Conservation (phyloP, 2,797 vertebrate species). For the Harpagifer antarcticus region DNA sequence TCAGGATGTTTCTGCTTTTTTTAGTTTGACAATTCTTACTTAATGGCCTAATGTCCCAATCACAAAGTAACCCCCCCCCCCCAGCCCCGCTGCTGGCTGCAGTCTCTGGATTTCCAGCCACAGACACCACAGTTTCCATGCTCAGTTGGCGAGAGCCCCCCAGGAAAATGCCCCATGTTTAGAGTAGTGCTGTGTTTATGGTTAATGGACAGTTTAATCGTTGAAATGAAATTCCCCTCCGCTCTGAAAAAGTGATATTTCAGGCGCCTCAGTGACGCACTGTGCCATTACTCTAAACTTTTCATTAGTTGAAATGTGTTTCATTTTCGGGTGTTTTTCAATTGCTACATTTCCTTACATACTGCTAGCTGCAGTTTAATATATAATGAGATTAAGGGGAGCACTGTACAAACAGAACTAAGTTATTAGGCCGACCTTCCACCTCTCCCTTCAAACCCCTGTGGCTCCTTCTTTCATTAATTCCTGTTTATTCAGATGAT, state of each 20-base stretch:
- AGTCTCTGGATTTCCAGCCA: constrained; percentile 64
- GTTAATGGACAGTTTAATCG: constrained; percentile 66
- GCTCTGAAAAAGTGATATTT: constrained; percentile 47
- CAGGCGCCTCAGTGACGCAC: constrained; percentile 55
- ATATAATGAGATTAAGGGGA: constrained; percentile 48
- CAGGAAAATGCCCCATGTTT: constrained; percentile 67
- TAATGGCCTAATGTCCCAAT: constrained; percentile 37
- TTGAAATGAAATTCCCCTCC: constrained; percentile 46
- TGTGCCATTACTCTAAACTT: constrained; percentile 50
- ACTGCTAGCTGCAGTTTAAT: constrained; percentile 32
- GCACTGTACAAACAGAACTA: constrained; percentile 47
- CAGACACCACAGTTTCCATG: constrained; percentile 75
- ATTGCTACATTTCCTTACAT: constrained; percentile 23
- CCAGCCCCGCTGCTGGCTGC: constrained; percentile 22
- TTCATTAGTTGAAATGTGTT: constrained; percentile 67
- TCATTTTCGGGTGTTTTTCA: constrained; percentile 63
- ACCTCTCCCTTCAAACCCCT: constrained; percentile 8
- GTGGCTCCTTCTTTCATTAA: constrained; percentile 25
- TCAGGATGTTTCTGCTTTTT: background rate
- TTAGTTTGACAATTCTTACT: background rate
- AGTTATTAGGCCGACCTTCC: constrained; percentile 36
- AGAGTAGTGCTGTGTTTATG: constrained; percentile 65
- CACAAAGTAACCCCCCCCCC: constrained; percentile 48
- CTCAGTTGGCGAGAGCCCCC: constrained; percentile 27
- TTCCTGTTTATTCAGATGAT: constrained; percentile 28